A percentile compares a stretch with the other conserved stretches of the same genome.
These are phyloP conservation scores for Hippopotamyrus pictus DNA, from an alignment of 2,797 vertebrate genomes.

Conservation along the genomic window DNA sequence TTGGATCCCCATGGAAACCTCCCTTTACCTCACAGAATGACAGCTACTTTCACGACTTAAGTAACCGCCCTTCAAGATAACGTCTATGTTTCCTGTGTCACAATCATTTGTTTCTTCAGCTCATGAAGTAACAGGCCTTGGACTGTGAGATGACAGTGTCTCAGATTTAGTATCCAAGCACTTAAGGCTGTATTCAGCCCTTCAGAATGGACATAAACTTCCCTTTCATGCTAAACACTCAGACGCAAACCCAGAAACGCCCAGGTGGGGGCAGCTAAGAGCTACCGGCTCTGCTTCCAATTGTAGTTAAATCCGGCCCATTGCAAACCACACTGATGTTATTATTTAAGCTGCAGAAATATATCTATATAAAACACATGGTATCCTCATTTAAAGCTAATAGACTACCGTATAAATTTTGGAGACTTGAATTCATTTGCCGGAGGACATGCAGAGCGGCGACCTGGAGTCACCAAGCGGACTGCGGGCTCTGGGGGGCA, in stretches of 20 bases:
- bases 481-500: background rate
- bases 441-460: background rate
- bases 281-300: background rate
- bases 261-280: background rate
- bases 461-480: background rate
- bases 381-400: background rate
- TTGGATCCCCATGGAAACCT: background rate
- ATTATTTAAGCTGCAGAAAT: background rate
- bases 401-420: background rate
- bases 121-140: background rate
- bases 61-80: conserved; percentile 14
- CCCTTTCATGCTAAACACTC: background rate
- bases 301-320: background rate
- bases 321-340: background rate
- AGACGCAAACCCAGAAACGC: background rate
- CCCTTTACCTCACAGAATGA: background rate
- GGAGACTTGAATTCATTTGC: background rate
- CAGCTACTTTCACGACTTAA: background rate
- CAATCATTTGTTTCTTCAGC: background rate
- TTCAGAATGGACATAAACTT: background rate
- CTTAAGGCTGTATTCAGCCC: background rate
- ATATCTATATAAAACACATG: background rate
- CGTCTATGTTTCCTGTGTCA: conserved; percentile 26
- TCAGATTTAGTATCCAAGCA: background rate
- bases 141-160: background rate